Base-by-base conservation (phyloP, 2,113 vertebrate genomes). In the Salvelinus namaycush region DNA sequence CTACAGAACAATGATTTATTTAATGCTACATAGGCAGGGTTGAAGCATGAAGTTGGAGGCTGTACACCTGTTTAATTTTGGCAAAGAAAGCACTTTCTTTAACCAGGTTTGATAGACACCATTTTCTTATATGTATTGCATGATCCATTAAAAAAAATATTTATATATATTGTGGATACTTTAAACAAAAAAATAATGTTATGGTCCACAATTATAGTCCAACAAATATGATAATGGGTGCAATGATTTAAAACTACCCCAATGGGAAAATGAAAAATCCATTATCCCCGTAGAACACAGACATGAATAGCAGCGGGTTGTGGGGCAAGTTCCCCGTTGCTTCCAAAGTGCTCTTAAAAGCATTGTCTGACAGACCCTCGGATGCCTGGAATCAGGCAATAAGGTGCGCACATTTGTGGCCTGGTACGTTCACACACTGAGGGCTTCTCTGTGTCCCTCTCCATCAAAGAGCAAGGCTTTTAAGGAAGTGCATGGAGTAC, bases 261-360 rank as follows among this genome's bases (percentile, higher is more conserved):
- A 73, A 68, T 70, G 70, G 72, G 20, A 66, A 9, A 59, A 69
- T 27, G 39, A 44, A 44, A 81, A 79, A 82, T 75, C n/a, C 75
- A 79, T 86, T 78, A 79, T 87, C 85, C 89, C 86, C 31, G 78
- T 62, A 72, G 73, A 88, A 90, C 83, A 86, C 83, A 86, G 70
- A 93, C 92, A 92, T 88, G 81, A 93, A 97, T 98, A 98, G 96
- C 97, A 97, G 97, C 97, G 97, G 84, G 91, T 92, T 93, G 93
- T 87, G 90, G 90, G 95, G 94, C 92, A 94, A 90, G 90, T 90
- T 87, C 92, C 92, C 92, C 34, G 16, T 73, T 90, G 88, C 95
- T 95, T 94, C 94, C 94, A 97, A 99, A 98, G 97, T 99, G 97
- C 97, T 99, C 94, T 96, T 91, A 95, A 95, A 88, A 87, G 81